These are phyloP conservation scores for Aldrovandia affinis DNA, from an alignment of 2,797 vertebrate genomes.

Conservation along the genomic window DNA sequence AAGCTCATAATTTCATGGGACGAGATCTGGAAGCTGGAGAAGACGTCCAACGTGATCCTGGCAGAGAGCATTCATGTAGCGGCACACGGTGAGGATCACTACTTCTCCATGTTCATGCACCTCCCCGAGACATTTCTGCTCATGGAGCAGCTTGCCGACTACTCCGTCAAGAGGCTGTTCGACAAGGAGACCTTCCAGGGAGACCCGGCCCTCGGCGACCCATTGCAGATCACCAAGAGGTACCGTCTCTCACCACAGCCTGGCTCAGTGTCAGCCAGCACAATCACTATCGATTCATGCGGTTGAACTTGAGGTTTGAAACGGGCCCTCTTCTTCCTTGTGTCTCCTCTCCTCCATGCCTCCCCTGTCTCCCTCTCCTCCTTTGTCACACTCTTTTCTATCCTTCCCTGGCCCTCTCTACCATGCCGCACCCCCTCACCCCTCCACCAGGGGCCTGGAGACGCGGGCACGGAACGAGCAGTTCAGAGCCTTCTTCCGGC, in stretches of 20 bases:
- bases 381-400: not conserved
- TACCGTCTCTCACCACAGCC: constrained; percentile 51
- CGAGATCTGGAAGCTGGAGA: constrained; percentile 91
- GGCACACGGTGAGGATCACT: constrained; percentile 87
- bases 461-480: constrained; percentile 87
- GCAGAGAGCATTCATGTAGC: constrained; percentile 92
- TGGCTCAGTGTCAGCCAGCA: not conserved
- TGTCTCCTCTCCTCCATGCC: not conserved
- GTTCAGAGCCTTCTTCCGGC: constrained; percentile 89
- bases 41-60: constrained; percentile 89
- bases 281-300: not conserved
- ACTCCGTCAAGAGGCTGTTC: constrained; percentile 89
- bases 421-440: constrained; percentile 8
- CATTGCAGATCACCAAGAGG: constrained; percentile 93
- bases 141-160: constrained; percentile 95
- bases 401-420: not conserved
- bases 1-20: constrained; percentile 94
- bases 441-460: constrained; percentile 84
- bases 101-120: constrained; percentile 97
- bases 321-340: not conserved
- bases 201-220: constrained; percentile 84
- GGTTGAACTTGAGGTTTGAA: not conserved
- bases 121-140: constrained; percentile 92
- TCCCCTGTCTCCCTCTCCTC: not conserved
- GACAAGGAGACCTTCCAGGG: constrained; percentile 92